A percentile compares a stretch with the other conserved stretches of the same genome.
These are phyloP conservation scores for Xestia c-nigrum DNA, from an alignment of 2,888 invertebrate species.

Conservation along the genomic window DNA sequence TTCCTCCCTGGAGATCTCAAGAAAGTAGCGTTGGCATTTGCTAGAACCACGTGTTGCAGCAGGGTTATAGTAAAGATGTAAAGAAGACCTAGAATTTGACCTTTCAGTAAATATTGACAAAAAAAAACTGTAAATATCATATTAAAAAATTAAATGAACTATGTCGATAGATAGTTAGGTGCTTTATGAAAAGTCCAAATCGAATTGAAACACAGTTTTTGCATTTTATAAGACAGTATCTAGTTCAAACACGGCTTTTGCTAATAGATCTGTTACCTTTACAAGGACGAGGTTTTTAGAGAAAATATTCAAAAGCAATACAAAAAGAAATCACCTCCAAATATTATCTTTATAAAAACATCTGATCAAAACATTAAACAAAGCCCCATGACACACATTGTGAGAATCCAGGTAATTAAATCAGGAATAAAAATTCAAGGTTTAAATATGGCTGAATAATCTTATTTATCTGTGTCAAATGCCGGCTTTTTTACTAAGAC, in stretches of 20 bases:
- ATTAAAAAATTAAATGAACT: neutral
- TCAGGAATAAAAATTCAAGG: slow-evolving; percentile 82
- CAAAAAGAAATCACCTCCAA: slow-evolving; percentile 21
- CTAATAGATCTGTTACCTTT: neutral
- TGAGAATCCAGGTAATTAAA: slow-evolving; percentile 90
- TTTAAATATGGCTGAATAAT: slow-evolving; percentile 86
- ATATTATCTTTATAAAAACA: slow-evolving; percentile 59
- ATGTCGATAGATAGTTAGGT: neutral
- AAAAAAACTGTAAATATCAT: neutral
- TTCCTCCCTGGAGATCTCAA: slow-evolving; percentile 22
- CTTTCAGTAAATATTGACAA: neutral
- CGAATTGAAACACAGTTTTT: neutral
- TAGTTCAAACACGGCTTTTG: neutral
- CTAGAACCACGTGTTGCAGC: slow-evolving; percentile 41
- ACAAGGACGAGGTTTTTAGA: neutral
- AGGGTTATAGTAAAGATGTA: neutral
- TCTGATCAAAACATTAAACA: slow-evolving; percentile 66
- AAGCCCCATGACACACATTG: slow-evolving; percentile 82
- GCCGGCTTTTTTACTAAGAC: slow-evolving; percentile 89
- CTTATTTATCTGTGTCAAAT: slow-evolving; percentile 89
- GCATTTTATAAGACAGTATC: neutral
- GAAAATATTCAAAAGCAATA: slow-evolving; percentile 20
- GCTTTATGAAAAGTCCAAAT: neutral
- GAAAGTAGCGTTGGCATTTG: slow-evolving; percentile 7
- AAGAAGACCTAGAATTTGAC: neutral